Percentiles rank a stretch among this genome's conserved stretches.
These are phyloP conservation scores for Dendrocincla fuliginosa DNA, from an alignment of 2,797 vertebrate genomes.

Conservation along the genomic window DNA sequence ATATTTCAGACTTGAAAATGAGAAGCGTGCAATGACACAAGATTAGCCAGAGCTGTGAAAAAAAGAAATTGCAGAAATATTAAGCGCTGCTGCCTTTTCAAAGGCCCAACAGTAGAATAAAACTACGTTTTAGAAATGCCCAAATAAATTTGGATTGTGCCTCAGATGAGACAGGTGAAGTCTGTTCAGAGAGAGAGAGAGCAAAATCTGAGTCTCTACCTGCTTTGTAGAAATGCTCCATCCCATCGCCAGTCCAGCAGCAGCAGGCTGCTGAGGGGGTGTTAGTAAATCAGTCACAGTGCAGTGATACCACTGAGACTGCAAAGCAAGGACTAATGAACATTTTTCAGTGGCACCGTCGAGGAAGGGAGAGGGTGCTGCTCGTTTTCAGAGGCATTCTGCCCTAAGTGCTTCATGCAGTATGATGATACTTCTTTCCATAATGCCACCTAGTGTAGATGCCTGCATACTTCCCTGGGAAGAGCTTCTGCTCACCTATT, in stretches of 20 bases:
- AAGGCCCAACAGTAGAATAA: not conserved
- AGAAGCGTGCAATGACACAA: not conserved
- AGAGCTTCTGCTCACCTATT: slow-evolving; percentile 18
- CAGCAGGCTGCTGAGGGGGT: not conserved
- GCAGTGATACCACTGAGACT: not conserved
- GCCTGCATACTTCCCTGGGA: slow-evolving; percentile 27
- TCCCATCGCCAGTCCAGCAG: not conserved
- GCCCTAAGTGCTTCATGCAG: not conserved
- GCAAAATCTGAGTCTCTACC: not conserved
- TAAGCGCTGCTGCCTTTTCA: not conserved
- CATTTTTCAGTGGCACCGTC: not conserved
- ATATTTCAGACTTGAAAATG: slow-evolving; percentile 22
- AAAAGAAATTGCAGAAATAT: not conserved
- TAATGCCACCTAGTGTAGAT: slow-evolving; percentile 71
- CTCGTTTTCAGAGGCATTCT: not conserved
- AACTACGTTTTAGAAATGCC: not conserved
- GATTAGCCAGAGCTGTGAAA: slow-evolving; percentile 27
- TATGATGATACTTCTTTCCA: slow-evolving; percentile 20
- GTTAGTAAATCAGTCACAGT: not conserved
- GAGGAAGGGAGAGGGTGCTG: not conserved
- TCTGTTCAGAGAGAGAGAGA: not conserved
- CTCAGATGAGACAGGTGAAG: not conserved
- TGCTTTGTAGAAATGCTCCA: not conserved
- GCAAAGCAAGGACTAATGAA: not conserved
- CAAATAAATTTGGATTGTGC: not conserved